These are phyloP conservation scores for Parauchenoglanis ngamensis DNA, from an alignment of 2,797 vertebrate species.

Conservation along the genomic window DNA sequence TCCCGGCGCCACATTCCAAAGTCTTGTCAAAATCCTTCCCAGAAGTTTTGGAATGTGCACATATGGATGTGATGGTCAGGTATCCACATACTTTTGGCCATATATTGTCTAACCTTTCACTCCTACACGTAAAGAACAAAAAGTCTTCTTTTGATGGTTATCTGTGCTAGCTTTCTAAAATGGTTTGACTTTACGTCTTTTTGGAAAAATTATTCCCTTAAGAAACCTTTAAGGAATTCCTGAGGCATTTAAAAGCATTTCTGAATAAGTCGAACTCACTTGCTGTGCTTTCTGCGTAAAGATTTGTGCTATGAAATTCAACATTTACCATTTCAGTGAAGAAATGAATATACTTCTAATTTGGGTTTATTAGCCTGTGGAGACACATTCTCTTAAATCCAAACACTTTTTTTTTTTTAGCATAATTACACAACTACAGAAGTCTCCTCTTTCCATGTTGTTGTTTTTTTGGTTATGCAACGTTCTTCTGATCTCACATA, in stretches of 20 bases:
- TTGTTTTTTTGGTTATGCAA: conserved; percentile 54
- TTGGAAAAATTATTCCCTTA: background rate
- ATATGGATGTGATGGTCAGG: background rate
- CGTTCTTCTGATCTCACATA: conserved; percentile 6
- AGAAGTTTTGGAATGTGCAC: background rate
- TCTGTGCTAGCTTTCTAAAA: background rate
- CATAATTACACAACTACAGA: background rate
- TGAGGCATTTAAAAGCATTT: background rate
- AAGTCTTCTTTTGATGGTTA: background rate
- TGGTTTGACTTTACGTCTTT: background rate
- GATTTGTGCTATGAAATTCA: background rate
- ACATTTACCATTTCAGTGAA: background rate
- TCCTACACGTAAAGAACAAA: background rate
- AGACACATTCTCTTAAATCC: background rate
- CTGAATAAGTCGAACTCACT: background rate
- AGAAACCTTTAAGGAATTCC: background rate
- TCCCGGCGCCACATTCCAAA: background rate
- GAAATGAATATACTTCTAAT: background rate
- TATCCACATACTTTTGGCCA: background rate
- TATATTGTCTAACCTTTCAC: background rate
- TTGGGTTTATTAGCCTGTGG: background rate
- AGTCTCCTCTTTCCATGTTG: conserved; percentile 20
- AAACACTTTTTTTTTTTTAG: background rate
- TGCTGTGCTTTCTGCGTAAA: background rate
- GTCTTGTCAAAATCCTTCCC: background rate